Conservation (phyloP, 2,797 vertebrate genomes). For the Danio choprae region DNA sequence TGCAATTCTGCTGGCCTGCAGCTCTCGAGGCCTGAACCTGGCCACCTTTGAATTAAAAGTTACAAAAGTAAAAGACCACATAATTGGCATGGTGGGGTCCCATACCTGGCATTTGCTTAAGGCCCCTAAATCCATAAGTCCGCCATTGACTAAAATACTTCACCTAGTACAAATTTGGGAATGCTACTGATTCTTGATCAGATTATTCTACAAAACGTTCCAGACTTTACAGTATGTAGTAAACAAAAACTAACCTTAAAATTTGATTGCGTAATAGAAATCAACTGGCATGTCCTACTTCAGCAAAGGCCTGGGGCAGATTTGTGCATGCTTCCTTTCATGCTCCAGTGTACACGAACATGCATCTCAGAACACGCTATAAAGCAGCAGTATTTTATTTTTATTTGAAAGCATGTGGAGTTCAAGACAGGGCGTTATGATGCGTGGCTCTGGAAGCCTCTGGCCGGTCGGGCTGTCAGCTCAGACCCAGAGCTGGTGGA, state of each 20-base stretch:
- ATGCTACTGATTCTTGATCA: neutral
- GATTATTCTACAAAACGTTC: neutral
- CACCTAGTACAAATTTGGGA: neutral
- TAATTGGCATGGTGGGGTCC: neutral
- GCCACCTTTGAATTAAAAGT: neutral
- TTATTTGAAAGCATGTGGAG: slow-evolving; percentile 28
- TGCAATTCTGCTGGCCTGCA: too few relatives aligned
- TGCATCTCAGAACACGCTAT: slow-evolving; percentile 14
- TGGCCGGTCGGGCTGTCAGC: slow-evolving; percentile 16
- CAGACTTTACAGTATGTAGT: neutral
- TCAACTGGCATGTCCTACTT: slow-evolving; percentile 3
- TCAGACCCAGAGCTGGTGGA: slow-evolving; percentile 4
- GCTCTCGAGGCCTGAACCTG: too few relatives aligned
- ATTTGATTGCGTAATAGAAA: neutral
- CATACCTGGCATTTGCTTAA: too few relatives aligned
- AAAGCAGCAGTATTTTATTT: neutral
- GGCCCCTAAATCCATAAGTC: neutral
- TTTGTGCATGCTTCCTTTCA: slow-evolving; percentile 16
- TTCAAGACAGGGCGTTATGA: slow-evolving; percentile 3
- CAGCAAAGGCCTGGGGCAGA: neutral
- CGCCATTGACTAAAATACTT: neutral
- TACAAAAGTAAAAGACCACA: neutral
- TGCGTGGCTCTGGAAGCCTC: slow-evolving; percentile 5
- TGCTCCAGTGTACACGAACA: neutral
- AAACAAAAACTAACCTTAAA: neutral